phyloP scores from a whole-genome alignment of 2,797 vertebrate species.

The Bucorvus abyssinicus region DNA sequence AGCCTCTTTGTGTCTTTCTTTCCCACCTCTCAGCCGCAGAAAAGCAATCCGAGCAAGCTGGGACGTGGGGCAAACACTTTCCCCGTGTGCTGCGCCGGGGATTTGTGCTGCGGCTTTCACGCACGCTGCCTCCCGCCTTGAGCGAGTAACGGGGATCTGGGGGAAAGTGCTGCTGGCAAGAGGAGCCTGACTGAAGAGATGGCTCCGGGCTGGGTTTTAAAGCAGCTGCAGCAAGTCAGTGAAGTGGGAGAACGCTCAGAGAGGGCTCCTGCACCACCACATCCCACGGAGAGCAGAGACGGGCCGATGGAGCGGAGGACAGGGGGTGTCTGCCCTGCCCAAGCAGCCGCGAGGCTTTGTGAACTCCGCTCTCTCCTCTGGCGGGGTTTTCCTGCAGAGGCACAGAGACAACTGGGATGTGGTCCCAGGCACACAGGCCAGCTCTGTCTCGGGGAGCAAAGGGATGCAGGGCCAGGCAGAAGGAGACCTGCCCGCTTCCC shows the following conservation, averaged over 20 bases:
- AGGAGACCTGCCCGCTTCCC: not conserved
- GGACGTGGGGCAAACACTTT: not conserved
- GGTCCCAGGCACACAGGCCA: fast-evolving
- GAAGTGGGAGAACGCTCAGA: not conserved
- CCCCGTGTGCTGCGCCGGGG: fast-evolving
- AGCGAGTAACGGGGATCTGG: not conserved
- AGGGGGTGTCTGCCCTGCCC: not conserved
- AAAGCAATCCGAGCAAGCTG: not conserved
- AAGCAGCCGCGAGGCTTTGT: fast-evolving
- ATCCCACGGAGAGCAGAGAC: not conserved
- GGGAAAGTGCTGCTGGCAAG: not conserved
- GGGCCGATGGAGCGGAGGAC: fast-evolving
- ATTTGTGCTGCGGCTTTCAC: not conserved
- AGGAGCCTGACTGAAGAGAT: not conserved
- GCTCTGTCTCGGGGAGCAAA: not conserved
- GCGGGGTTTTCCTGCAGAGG: not conserved
- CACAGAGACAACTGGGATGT: not conserved
- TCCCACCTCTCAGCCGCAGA: not conserved
- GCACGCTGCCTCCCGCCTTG: not conserved
- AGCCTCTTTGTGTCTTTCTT: not conserved
- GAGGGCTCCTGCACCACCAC: not conserved
- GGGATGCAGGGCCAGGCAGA: not conserved
- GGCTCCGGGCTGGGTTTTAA: not conserved
- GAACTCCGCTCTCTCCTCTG: not conserved
- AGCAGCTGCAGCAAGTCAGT: not conserved